These are phyloP conservation scores for Nebria brevicollis DNA, from an alignment of 2,888 invertebrate genomes.

Conservation along the genomic window DNA sequence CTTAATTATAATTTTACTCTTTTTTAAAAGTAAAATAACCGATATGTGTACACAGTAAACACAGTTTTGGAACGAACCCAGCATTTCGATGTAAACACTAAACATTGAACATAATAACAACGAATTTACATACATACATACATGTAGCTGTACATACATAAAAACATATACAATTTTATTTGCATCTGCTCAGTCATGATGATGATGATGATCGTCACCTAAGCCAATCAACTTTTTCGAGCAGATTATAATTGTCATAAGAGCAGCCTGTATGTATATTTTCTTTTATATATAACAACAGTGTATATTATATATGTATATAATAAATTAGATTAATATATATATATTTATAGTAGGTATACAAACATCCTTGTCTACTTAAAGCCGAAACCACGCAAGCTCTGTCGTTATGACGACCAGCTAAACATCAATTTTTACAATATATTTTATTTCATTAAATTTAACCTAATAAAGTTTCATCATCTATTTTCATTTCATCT, in stretches of 20 bases:
- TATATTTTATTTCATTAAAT: constrained; percentile 21
- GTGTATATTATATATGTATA: not conserved
- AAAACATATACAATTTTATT: constrained; percentile 29
- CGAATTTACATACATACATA: not conserved
- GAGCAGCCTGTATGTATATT: constrained; percentile 37
- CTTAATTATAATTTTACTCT: too few relatives aligned
- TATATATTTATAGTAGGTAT: constrained; percentile 22
- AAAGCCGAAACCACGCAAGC: constrained; percentile 48
- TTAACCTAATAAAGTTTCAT: not conserved
- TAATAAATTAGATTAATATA: constrained; percentile 6
- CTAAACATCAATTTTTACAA: constrained; percentile 39
- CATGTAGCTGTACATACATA: not conserved
- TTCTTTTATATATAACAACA: constrained; percentile 13
- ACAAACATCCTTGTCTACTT: constrained; percentile 47
- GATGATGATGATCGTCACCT: not conserved
- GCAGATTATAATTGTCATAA: constrained; percentile 32
- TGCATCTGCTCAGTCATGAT: constrained; percentile 13
- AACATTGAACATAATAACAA: not conserved
- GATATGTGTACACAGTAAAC: too few relatives aligned
- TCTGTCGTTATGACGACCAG: constrained; percentile 43
- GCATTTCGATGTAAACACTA: constrained; percentile 27
- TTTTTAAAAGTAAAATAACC: too few relatives aligned
- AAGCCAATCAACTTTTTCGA: not conserved
- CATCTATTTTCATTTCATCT: too few relatives aligned
- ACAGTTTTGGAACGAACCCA: not conserved